Conservation (phyloP, 1,140 invertebrate genomes). For the Drosophila nebulosa region DNA sequence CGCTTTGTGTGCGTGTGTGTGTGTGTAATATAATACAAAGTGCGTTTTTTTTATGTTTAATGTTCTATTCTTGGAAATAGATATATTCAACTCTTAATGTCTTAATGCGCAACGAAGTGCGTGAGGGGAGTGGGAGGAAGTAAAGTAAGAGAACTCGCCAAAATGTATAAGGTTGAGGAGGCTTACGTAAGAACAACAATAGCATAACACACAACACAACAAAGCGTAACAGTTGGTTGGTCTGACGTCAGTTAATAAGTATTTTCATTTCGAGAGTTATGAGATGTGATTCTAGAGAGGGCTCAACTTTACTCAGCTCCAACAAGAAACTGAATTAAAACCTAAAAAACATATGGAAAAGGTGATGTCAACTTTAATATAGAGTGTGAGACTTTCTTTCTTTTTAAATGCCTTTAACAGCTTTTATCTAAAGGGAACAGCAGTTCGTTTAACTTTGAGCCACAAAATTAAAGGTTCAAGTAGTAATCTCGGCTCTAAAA, state of each 20-base stretch:
- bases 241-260: constrained; percentile 55
- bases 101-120: neutral
- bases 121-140: neutral
- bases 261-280: constrained; percentile 8
- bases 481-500: neutral
- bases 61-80: constrained; percentile 4
- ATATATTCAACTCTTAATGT: constrained; percentile 2
- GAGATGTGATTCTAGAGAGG: neutral
- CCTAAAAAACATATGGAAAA: neutral
- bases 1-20: neutral
- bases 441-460: neutral
- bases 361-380: constrained; percentile 3
- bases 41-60: neutral
- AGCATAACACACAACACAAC: constrained; percentile 6
- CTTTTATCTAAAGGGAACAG: neutral
- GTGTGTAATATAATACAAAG: neutral
- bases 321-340: neutral
- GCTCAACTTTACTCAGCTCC: neutral
- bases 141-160: constrained; percentile 8
- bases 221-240: constrained; percentile 67
- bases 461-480: neutral
- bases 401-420: neutral
- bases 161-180: constrained; percentile 19
- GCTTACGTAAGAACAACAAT: constrained; percentile 33
- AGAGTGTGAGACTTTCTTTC: neutral